These are phyloP conservation scores for Regulus satrapa DNA, from an alignment of 2,113 vertebrate species.

Conservation along the genomic window DNA sequence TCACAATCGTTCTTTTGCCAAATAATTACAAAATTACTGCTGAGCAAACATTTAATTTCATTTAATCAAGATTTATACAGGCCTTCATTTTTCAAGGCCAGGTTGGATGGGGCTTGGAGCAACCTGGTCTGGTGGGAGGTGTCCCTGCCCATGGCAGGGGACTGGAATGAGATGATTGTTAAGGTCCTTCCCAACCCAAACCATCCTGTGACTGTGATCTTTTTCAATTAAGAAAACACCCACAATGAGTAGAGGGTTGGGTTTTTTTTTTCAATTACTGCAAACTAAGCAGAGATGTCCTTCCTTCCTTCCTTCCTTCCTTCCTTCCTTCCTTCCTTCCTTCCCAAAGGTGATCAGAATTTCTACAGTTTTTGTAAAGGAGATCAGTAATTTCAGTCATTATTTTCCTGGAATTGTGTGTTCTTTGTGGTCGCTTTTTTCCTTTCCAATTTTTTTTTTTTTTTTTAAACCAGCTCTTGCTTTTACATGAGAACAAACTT, in stretches of 20 bases:
- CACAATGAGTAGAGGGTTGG: too few relatives aligned
- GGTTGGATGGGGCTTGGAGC: neutral
- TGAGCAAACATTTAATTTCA: neutral
- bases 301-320: too few relatives aligned
- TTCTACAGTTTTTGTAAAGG: neutral
- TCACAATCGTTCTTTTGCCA: neutral
- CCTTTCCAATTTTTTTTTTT: neutral
- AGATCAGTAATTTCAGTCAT: neutral
- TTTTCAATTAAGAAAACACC: neutral
- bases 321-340: fast-evolving
- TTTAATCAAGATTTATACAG: fast-evolving
- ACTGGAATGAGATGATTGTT: neutral
- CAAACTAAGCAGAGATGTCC: neutral
- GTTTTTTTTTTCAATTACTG: neutral
- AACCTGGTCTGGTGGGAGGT: neutral
- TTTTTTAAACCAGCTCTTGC: neutral
- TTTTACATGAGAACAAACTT: neutral
- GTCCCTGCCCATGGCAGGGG: neutral
- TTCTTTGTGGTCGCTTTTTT: neutral
- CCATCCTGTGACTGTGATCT: neutral
- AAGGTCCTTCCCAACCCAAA: neutral
- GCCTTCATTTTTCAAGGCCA: neutral
- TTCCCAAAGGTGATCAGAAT: neutral
- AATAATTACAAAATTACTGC: neutral
- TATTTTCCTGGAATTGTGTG: neutral